These are phyloP conservation scores for Pollimyrus isidori DNA, from an alignment of 2,113 vertebrate species.

Conservation along the genomic window DNA sequence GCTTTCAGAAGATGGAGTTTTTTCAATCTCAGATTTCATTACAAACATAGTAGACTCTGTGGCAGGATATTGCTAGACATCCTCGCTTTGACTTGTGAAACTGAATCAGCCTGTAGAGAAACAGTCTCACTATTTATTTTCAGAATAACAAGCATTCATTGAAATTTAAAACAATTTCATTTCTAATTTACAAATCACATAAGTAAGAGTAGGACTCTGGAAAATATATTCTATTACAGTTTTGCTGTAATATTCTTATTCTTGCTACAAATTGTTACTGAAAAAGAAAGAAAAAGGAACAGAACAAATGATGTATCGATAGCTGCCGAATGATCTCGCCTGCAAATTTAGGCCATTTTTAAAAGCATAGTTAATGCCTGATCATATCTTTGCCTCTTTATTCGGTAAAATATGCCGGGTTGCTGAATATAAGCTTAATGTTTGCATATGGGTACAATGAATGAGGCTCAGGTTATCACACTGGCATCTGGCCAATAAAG, in stretches of 20 bases:
- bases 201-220: not conserved
- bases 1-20: too few species aligned
- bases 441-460: not conserved
- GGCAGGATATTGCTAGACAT: not conserved
- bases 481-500: constrained; percentile 1
- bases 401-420: not conserved
- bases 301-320: not conserved
- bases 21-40: not conserved
- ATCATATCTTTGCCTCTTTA: constrained; percentile 1
- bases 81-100: not conserved
- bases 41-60: not conserved
- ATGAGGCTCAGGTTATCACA: not conserved
- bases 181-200: not conserved
- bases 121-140: not conserved
- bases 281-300: not conserved
- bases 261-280: not conserved
- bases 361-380: not conserved
- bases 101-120: not conserved
- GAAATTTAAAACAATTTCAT: not conserved
- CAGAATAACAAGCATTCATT: not conserved
- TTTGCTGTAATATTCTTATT: not conserved
- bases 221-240: not conserved
- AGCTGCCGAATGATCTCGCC: not conserved
- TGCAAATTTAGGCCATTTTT: not conserved
- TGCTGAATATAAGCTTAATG: not conserved